A percentile compares a stretch with the other conserved stretches of the same genome.
phyloP scores from a whole-genome alignment of 2,888 invertebrate genomes.

The Mellilla xanthometata region DNA sequence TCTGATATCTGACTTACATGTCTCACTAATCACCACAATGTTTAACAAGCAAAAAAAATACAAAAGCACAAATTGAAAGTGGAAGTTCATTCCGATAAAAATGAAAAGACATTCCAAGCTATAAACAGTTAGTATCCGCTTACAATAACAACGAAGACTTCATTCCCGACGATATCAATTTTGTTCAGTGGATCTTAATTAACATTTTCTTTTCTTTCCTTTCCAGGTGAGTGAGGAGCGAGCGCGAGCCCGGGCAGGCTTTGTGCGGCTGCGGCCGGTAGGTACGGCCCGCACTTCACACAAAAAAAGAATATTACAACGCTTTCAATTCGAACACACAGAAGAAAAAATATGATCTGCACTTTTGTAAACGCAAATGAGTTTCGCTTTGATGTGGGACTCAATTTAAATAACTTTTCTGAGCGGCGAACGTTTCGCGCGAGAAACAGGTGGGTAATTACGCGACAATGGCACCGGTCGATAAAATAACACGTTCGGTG shows the following conservation, averaged over 20 bases:
- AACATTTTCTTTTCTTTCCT: slow-evolving; percentile 81
- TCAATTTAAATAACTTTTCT: slow-evolving; percentile 67
- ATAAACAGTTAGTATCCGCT: slow-evolving; percentile 61
- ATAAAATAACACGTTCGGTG: slow-evolving; percentile 28
- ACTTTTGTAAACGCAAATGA: slow-evolving; percentile 79
- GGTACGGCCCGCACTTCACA: slow-evolving; percentile 48
- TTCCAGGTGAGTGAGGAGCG: slow-evolving; percentile 80
- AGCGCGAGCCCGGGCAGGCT: slow-evolving; percentile 67
- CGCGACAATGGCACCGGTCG: slow-evolving; percentile 40
- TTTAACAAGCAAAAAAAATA: too few relatives aligned
- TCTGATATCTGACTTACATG: slow-evolving; percentile 4
- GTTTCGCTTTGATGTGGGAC: slow-evolving; percentile 68
- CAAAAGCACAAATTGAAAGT: neutral
- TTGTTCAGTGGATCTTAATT: slow-evolving; percentile 79
- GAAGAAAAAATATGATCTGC: slow-evolving; percentile 75
- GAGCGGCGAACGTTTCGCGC: slow-evolving; percentile 36
- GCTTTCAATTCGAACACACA: slow-evolving; percentile 75
- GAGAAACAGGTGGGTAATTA: slow-evolving; percentile 44
- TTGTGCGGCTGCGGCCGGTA: slow-evolving; percentile 58
- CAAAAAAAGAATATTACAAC: slow-evolving; percentile 75
- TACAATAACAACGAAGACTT: slow-evolving; percentile 66
- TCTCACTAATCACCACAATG: neutral
- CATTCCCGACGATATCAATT: slow-evolving; percentile 74
- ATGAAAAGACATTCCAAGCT: slow-evolving; percentile 32
- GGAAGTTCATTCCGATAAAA: slow-evolving; percentile 26